Base-by-base conservation (phyloP, 2,888 invertebrate species). In the Zootermopsis nevadensis region DNA sequence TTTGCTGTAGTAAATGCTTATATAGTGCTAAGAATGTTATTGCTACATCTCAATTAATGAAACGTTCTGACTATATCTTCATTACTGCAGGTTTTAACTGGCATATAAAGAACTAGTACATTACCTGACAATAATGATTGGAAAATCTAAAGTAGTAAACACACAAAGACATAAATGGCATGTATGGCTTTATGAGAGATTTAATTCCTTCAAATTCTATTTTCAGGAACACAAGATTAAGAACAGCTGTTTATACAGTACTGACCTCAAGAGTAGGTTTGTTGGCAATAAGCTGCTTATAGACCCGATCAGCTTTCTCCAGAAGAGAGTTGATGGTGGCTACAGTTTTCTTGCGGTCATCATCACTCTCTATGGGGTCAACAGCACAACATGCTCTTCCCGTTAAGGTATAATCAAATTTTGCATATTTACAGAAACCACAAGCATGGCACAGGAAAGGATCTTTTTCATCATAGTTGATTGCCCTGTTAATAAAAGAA, bases 361-460 rank as follows among this genome's bases (percentile, higher is more conserved):
- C 98, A 87, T 99, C 99, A 86, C 95, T 98, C 89, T 99, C 98
- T 33, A 99, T 98, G 22, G 98, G 97, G 90, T 99, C 99, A 0
- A 99, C 98, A 31, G 98, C 98, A 89, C 97, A 99, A 88, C 97
- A 98, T 0, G 97, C 96, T 33, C 97, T 94, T 8, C 97, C 98
- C 8, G 95, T 95, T 83, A 99, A 92, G 19, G 96, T 97, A 90
- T 98, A 97, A 90, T 99, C 99, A 89, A 99, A 99, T 90, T 99
- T 98, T 55, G 99, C 99, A 90, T 99, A 99, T 91, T 99, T 99
- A 91, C 99, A 99, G 91, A 98, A 99, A 0, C 99, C 99, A 90
- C 99, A 99, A 7, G 98, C 96, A 90, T 99, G 99, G 88, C 99
- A 99, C 35, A 99, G 91, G 93, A 99, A 99, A 0, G 99, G 99